phyloP scores from a whole-genome alignment of 2,888 invertebrate species.

The Penaeus monodon region DNA sequence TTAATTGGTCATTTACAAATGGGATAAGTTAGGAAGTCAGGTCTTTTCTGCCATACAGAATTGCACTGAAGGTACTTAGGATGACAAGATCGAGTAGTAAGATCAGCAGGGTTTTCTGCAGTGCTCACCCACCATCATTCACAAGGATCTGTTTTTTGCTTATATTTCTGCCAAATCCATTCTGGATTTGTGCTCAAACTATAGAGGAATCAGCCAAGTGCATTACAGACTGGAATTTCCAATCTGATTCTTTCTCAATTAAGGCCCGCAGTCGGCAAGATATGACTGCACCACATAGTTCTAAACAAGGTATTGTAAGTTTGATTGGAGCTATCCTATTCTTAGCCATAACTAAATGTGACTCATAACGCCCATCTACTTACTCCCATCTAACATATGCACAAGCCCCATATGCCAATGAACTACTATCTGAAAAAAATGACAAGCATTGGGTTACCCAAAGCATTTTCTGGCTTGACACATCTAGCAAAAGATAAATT shows the following conservation, averaged over 20 bases:
- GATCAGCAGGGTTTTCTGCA: background rate
- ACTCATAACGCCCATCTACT: background rate
- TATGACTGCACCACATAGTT: slow-evolving; percentile 26
- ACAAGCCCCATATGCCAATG: slow-evolving; percentile 20
- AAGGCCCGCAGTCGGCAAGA: slow-evolving; percentile 4
- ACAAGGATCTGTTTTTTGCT: background rate
- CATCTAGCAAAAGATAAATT: background rate
- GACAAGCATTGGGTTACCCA: slow-evolving; percentile 25
- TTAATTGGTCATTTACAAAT: slow-evolving; percentile 6
- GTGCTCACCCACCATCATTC: background rate
- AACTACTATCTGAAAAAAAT: slow-evolving; percentile 15
- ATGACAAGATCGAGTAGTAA: slow-evolving; percentile 7
- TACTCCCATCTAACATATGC: slow-evolving; percentile 24
- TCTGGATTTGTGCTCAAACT: slow-evolving; percentile 43
- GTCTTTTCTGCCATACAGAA: slow-evolving; percentile 16
- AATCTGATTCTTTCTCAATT: too few relatives aligned
- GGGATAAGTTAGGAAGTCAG: background rate
- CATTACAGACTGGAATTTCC: background rate
- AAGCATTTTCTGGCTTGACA: background rate
- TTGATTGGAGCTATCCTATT: slow-evolving; percentile 16
- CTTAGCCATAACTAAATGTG: slow-evolving; percentile 9
- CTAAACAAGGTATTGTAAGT: slow-evolving; percentile 22
- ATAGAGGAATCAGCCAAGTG: slow-evolving; percentile 34
- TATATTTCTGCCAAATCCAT: background rate
- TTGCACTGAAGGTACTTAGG: background rate